Conservation (phyloP, 1,140 invertebrate genomes). For the Brachionus paranguensis region DNA sequence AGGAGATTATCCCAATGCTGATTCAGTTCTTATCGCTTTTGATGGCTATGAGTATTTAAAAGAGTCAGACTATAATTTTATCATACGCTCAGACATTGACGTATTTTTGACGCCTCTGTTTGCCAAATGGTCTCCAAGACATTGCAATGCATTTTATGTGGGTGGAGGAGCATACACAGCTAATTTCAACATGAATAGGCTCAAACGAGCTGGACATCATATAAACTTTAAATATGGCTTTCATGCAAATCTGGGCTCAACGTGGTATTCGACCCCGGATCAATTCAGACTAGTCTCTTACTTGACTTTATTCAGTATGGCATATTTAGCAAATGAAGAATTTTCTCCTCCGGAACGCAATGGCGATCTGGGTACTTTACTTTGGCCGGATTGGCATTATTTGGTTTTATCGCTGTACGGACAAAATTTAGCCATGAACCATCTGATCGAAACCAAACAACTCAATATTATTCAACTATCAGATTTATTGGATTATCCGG, state of each 20-base stretch:
- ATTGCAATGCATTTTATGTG: conserved; percentile 32
- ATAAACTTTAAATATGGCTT: background rate
- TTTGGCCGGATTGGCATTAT: conserved; percentile 31
- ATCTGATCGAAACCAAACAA: background rate
- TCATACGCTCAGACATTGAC: conserved; percentile 29
- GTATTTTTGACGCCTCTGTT: conserved; percentile 29
- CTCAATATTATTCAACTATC: background rate
- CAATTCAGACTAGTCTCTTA: conserved; percentile 36
- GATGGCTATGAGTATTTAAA: conserved; percentile 29
- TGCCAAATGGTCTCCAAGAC: background rate
- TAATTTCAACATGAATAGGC: background rate
- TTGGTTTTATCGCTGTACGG: conserved; percentile 19
- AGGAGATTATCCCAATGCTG: background rate
- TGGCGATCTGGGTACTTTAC: background rate
- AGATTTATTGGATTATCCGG: background rate
- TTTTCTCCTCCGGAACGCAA: conserved; percentile 31
- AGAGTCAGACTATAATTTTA: background rate
- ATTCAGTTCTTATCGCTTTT: conserved; percentile 21
- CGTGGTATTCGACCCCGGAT: conserved; percentile 22
- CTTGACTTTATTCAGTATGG: conserved; percentile 22
- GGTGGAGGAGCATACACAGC: conserved; percentile 1
- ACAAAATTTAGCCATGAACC: conserved; percentile 7
- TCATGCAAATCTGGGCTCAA: background rate
- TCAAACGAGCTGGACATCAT: background rate
- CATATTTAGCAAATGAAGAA: conserved; percentile 7